Base-by-base conservation (phyloP, 2,888 invertebrate species). In the Troides aeacus region DNA sequence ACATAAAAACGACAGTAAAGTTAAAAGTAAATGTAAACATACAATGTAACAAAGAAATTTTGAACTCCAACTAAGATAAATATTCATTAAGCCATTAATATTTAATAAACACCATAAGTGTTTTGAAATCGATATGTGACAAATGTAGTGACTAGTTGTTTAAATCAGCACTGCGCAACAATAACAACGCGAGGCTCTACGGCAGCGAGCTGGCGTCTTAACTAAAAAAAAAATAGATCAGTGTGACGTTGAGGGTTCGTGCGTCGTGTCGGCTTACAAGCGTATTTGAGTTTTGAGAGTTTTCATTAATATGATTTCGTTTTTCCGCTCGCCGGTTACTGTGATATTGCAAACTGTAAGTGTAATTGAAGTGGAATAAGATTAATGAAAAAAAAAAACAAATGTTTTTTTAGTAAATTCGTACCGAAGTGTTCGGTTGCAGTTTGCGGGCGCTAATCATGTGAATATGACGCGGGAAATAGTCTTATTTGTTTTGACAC, bases 391-490 rank as follows among this genome's bases (percentile, higher is more conserved):
- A 30, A 15, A 15, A 18, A 15, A 15, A 36, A 18, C 4, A 60
- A 36, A 24, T 17, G 6, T 4, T 36, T 60, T 60, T 60, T 1
- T 23, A 58, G 4, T 53, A 23, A 10, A 8, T 61, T 10, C 21
- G 39, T 21, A 23, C 15, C 12, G 46, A 60, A 60, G 46, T 30
- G 46, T 60, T 46, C 17, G 56, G 21, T 61, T 57, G 62, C 24
- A 56, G 53, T 62, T 61, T 62, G 18, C 59, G 50, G 53, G 58
- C 59, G 70, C 59, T 66, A 63, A 74, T 66, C 62, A 66, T 62
- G 73, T 74, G 70, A 77, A 72, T 72, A 72, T 73, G 74, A 70
- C 75, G 74, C 53, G 69, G 56, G 66, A 66, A 64, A n/a, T 66
- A 17, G 36, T 67, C 61, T 73, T 64, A 15, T 72, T 72, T 72